These are phyloP conservation scores for Meghimatium bilineatum DNA, from an alignment of 2,888 invertebrate species.

Conservation along the genomic window DNA sequence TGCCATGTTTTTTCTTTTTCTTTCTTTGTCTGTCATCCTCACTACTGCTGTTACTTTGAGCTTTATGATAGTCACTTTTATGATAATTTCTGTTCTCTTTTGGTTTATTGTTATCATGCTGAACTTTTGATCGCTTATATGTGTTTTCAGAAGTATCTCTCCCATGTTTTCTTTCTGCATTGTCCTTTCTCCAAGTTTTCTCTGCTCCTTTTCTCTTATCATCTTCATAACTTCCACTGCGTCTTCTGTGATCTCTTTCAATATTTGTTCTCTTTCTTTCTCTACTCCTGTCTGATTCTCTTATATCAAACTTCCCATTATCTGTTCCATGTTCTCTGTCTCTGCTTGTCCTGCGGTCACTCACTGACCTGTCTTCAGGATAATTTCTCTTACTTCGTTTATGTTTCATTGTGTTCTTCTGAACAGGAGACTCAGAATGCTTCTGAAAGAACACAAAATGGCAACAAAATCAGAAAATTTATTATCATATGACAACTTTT, in stretches of 20 bases:
- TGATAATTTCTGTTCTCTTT: conserved; percentile 15
- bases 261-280: conserved; percentile 30
- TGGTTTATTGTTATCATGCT: conserved; percentile 3
- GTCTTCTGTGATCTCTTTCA: conserved; percentile 4
- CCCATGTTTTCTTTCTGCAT: not conserved
- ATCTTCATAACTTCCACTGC: not conserved
- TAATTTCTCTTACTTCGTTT: not conserved
- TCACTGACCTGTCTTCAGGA: not conserved
- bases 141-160: conserved; percentile 4
- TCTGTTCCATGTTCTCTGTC: conserved; percentile 34
- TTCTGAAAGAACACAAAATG: conserved; percentile 18
- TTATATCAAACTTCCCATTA: conserved; percentile 40
- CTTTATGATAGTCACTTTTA: not conserved
- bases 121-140: not conserved
- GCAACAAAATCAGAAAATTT: not conserved
- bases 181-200: conserved; percentile 11
- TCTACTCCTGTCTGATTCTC: conserved; percentile 7
- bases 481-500: not conserved
- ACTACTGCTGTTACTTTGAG: not conserved
- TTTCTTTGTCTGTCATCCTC: conserved; percentile 1
- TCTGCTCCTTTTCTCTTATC: conserved; percentile 19
- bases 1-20: conserved; percentile 25
- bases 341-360: not conserved
- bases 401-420: not conserved
- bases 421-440: conserved; percentile 5